Conservation (phyloP, 2,888 invertebrate genomes). For the Zelleria hepariella region DNA sequence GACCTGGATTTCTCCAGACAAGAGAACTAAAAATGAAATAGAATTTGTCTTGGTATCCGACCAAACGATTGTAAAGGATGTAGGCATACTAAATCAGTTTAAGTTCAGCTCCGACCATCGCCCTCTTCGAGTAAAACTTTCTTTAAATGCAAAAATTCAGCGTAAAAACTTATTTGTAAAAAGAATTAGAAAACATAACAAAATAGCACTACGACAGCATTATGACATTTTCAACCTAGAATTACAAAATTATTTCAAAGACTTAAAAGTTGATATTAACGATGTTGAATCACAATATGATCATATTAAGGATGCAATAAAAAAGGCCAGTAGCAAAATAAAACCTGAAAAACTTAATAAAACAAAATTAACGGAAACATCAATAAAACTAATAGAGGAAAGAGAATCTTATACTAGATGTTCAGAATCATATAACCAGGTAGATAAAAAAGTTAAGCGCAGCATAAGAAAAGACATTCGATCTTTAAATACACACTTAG, state of each 20-base stretch:
- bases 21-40: conserved; percentile 11
- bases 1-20: conserved; percentile 12
- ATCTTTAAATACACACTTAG: not conserved
- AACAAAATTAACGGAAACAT: too few relatives aligned
- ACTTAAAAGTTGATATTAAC: not conserved
- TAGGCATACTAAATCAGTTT: not conserved
- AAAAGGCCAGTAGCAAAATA: not conserved
- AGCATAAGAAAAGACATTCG: not conserved
- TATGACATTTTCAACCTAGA: not conserved
- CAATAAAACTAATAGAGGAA: not conserved
- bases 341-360: not conserved
- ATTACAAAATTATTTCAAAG: not conserved
- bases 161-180: too few relatives aligned
- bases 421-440: not conserved
- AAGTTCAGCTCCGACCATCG: conserved; percentile 1
- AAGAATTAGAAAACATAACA: too few relatives aligned
- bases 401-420: not conserved
- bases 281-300: not conserved
- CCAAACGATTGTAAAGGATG: conserved; percentile 10
- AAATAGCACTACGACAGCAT: not conserved
- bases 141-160: not conserved
- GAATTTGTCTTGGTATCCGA: conserved; percentile 11
- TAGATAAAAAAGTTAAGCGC: not conserved
- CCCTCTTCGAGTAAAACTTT: not conserved
- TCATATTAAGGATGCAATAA: not conserved